These are phyloP conservation scores for Vultur gryphus DNA, from an alignment of 2,797 vertebrate genomes.

Conservation along the genomic window DNA sequence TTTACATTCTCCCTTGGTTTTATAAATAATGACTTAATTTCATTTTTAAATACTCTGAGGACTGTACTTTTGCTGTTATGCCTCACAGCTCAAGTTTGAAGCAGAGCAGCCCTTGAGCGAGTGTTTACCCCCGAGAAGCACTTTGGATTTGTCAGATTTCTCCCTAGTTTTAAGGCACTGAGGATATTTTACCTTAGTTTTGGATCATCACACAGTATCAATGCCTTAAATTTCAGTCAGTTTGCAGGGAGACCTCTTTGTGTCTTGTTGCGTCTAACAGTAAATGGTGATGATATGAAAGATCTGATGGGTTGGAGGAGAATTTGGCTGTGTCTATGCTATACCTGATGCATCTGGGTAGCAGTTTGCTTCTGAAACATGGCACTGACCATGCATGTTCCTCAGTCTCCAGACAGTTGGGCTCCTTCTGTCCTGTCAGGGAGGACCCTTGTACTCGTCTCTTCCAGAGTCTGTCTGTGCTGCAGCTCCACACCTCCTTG, in stretches of 20 bases:
- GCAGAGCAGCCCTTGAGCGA: neutral
- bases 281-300: neutral
- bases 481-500: neutral
- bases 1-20: neutral
- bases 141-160: neutral
- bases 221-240: neutral
- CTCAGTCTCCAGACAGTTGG: neutral
- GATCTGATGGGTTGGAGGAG: neutral
- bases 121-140: neutral
- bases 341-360: neutral
- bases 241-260: neutral
- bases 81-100: neutral
- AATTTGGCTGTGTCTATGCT: neutral
- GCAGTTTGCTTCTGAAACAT: neutral
- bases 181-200: neutral
- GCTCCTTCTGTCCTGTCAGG: neutral
- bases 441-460: neutral
- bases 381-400: neutral
- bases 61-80: neutral
- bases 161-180: neutral
- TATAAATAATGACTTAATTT: slow-evolving; percentile 26
- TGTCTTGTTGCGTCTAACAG: neutral
- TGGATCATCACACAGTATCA: neutral
- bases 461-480: neutral
- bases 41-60: neutral